Base-by-base conservation (phyloP, 1,140 invertebrate species). In the Hycleus cichorii region DNA sequence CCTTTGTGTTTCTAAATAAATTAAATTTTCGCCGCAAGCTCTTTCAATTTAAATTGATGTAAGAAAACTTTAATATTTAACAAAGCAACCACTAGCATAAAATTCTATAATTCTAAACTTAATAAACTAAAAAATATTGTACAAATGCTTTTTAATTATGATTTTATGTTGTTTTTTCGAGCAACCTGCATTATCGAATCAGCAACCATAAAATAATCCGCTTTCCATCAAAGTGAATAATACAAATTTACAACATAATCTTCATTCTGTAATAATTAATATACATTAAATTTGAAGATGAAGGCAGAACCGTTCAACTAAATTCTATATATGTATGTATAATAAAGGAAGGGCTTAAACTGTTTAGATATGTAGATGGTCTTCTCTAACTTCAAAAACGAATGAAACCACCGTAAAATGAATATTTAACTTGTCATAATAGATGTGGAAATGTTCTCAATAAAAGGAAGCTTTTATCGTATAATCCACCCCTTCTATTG, bases 341-440 rank as follows among this genome's bases (percentile, higher is more conserved):
- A 7, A 40, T 10, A 39, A 24, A 47, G 46, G n/a, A 56, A 4
- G 6, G 11, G 46, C 53, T n/a, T 32, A 48, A 43, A 54, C 39
- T 57, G 59, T 61, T 57, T 61, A 61, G 59, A 57, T 61, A 61
- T 57, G 54, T 43, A 61, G 54, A 61, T 61, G 57, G 54, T 52
- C 24, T 18, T 18, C 18, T 52, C 54, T 32, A 48, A 54, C 60
- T 60, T 63, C 60, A 67, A 65, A 67, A 67, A 65, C 52, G 59
- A 65, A 60, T 52, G 60, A 67, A 64, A 59, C 64, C 61, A 63
- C 63, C 64, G 62, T 60, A 68, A 68, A 68, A 68, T 68, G 66
- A 64, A 68, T 68, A 65, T 68, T 68, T 68, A 68, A 65, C 66
- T 68, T 68, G 66, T 65, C 61, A 68, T 68, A 68, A 65, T 62